Conservation (phyloP, 1,140 invertebrate species). For the Penaeus japonicus region DNA sequence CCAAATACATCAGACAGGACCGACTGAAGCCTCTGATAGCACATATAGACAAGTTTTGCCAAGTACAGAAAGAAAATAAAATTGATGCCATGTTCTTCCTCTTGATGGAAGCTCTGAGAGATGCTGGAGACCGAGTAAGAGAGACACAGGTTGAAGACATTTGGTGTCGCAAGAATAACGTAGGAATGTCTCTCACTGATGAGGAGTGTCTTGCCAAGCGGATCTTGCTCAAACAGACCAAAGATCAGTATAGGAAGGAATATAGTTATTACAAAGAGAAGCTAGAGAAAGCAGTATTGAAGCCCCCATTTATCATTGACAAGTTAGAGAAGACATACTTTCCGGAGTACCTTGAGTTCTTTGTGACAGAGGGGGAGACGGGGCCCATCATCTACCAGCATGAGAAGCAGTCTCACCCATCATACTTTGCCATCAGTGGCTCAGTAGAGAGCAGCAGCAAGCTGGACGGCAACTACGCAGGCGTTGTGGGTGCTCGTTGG, state of each 20-base stretch:
- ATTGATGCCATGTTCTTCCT: constrained; percentile 46
- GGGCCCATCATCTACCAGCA: constrained; percentile 23
- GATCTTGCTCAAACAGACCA: constrained; percentile 44
- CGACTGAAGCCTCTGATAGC: constrained; percentile 44
- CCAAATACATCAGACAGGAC: constrained; percentile 43
- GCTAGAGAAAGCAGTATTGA: constrained; percentile 39
- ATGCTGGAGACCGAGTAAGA: constrained; percentile 31
- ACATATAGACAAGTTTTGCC: constrained; percentile 46
- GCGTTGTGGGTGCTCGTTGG: constrained; percentile 35
- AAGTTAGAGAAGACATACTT: constrained; percentile 43
- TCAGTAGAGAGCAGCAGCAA: not conserved
- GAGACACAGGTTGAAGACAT: constrained; percentile 24
- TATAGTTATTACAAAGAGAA: constrained; percentile 48
- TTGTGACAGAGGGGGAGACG: constrained; percentile 26
- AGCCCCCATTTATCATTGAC: constrained; percentile 42
- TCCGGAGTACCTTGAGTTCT: constrained; percentile 43
- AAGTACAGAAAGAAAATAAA: constrained; percentile 42
- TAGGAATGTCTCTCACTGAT: constrained; percentile 29
- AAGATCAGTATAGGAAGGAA: constrained; percentile 47
- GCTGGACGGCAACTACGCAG: not conserved
- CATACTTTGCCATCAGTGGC: constrained; percentile 25
- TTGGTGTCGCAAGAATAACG: constrained; percentile 19
- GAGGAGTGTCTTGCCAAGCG: constrained; percentile 50
- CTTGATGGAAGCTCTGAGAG: constrained; percentile 31
- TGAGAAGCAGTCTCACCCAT: constrained; percentile 23